A percentile compares a stretch with the other conserved stretches of the same genome.
These are phyloP conservation scores for Pica pica DNA, from an alignment of 2,113 vertebrate genomes.

Conservation along the genomic window DNA sequence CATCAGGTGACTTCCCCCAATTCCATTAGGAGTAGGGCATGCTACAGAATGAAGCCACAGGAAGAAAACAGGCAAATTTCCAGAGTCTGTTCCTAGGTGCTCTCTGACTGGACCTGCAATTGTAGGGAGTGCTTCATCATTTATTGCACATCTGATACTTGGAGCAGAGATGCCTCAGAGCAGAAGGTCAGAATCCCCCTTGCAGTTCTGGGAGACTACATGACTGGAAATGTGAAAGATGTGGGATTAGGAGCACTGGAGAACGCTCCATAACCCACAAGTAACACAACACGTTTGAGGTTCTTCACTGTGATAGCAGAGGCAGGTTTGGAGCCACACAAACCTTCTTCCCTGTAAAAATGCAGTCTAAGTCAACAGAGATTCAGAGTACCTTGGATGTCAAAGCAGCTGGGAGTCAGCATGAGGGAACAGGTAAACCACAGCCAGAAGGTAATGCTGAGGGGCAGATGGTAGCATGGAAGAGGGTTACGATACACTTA, in stretches of 20 bases:
- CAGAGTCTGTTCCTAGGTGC: neutral
- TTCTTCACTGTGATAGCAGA: neutral
- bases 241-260: neutral
- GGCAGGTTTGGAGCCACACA: neutral
- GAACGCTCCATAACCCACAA: neutral
- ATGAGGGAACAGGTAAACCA: neutral
- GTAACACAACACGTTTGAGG: accelerated
- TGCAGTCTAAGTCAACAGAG: neutral
- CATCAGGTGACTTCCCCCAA: neutral
- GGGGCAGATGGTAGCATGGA: neutral
- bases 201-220: neutral
- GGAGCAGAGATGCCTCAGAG: neutral
- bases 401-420: neutral
- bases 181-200: neutral
- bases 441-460: neutral
- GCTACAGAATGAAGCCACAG: neutral
- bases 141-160: neutral
- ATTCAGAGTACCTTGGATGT: neutral
- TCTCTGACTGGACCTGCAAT: neutral
- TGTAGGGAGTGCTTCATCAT: neutral
- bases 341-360: neutral
- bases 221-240: neutral
- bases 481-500: neutral
- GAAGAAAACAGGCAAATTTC: neutral
- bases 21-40: neutral